Conservation (phyloP, 2,888 invertebrate genomes). For the Andrena chrysosceles region DNA sequence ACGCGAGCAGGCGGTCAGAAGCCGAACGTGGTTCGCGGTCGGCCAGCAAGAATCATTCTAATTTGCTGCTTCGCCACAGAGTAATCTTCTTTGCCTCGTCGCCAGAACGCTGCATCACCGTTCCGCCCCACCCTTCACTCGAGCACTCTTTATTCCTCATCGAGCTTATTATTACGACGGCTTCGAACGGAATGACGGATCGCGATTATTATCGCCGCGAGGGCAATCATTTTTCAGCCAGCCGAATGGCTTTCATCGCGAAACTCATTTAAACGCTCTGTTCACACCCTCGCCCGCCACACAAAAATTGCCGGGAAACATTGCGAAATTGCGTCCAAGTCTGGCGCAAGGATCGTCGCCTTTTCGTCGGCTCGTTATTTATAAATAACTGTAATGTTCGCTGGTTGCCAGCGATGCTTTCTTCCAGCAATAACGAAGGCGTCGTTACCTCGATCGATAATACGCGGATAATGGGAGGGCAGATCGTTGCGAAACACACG, state of each 20-base stretch:
- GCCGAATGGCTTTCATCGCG: conserved; percentile 1
- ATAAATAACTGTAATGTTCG: conserved; percentile 29
- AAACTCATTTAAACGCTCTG: background rate
- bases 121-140: background rate
- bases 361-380: background rate
- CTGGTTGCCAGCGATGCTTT: conserved; percentile 1
- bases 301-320: background rate
- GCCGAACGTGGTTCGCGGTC: conserved; percentile 30
- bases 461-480: conserved; percentile 40
- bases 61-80: conserved; percentile 58
- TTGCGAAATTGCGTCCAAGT: conserved; percentile 16
- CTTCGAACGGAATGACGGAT: conserved; percentile 8
- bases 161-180: conserved; percentile 30
- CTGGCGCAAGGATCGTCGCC: background rate
- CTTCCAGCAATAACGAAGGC: conserved; percentile 3
- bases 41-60: conserved; percentile 64
- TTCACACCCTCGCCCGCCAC: too few species aligned
- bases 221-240: conserved; percentile 23
- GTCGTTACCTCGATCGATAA: conserved; percentile 40
- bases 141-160: conserved; percentile 20
- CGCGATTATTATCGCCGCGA: conserved; percentile 37
- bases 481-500: conserved; percentile 57
- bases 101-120: conserved; percentile 3
- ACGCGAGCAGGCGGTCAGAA: conserved; percentile 25
- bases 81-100: conserved; percentile 53